phyloP scores from a whole-genome alignment of 2,113 vertebrate species.

The Melospiza melodia region DNA sequence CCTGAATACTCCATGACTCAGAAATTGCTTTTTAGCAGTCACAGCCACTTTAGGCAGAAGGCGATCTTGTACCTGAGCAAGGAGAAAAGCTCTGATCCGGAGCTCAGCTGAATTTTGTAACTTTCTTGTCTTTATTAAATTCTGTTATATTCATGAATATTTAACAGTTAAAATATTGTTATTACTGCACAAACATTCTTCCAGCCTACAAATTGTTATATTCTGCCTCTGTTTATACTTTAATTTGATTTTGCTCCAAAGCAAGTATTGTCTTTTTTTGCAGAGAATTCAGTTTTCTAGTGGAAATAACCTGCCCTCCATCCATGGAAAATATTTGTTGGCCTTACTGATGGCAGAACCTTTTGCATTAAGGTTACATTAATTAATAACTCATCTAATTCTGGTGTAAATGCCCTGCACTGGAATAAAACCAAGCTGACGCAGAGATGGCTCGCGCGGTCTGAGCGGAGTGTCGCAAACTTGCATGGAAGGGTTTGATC shows the following conservation, averaged over 20 bases:
- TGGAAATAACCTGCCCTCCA: neutral
- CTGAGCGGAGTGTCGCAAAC: neutral
- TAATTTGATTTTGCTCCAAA: constrained; percentile 12
- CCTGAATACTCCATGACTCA: neutral
- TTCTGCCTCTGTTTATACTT: neutral
- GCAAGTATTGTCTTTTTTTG: neutral
- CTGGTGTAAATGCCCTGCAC: neutral
- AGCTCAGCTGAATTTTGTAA: neutral
- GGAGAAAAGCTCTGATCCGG: neutral
- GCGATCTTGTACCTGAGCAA: neutral
- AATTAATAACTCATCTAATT: neutral
- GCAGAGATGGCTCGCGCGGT: neutral
- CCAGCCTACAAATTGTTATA: neutral
- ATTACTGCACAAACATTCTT: neutral
- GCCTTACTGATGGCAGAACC: neutral
- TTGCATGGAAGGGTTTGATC: neutral
- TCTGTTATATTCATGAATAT: constrained; percentile 5
- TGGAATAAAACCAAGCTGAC: neutral
- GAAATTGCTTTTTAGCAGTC: neutral
- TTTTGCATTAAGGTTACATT: neutral
- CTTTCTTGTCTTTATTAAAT: constrained; percentile 4
- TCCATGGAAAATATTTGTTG: neutral
- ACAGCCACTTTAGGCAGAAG: neutral
- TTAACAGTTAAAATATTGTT: neutral
- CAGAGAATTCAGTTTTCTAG: neutral